Evolutionary conservation across 2,113 vertebrate genomes (phyloP), one percentile per base, ranked within the genome.

Genomic region (Mustela lutreola): DNA sequence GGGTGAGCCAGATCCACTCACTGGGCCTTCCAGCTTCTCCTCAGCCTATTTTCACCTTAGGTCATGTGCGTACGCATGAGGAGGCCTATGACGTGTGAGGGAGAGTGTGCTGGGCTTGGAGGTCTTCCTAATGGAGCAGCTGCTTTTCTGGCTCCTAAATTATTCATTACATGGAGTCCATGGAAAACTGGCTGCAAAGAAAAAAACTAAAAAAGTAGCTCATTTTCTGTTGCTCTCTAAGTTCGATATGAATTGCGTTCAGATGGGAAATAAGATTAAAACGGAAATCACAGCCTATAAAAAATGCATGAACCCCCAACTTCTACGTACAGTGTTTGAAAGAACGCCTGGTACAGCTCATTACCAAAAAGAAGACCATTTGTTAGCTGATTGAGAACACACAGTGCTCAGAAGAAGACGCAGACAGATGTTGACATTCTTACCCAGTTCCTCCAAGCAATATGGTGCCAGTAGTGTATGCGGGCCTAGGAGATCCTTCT

Each of bases 141-240:
- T 95, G 90, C 63, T 63, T 83, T 80, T 75, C 62, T 5, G 28
- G 39, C 22, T 73, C 36, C 90, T 97, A 75, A 95, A 93, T 96
- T 84, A 96, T 94, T 48, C 70, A 84, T 91, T 56, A n/a, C 7
- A 18, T 83, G 70, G 39, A 78, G 15, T 75, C 48, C 48, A 73
- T 1, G 42, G 67, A 91, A 97, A 83, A 53, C 39, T 75, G 82
- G 24, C 48, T 91, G 65, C 45, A 82, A 88, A 71, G 31, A 56
- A 58, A 36, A 63, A 65, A 71, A 21, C 60, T 53, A 2, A 84
- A 79, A 90, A 73, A 36, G 18, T 33, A 78, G 50, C 33, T 78
- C 50, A 21, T 70, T 71, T 92, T 93, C 85, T 65, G 26, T 95
- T 48, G 33, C 62, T 82, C 53, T 92, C 70, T 33, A 50, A 53